Percentiles rank a stretch among this genome's conserved stretches.
Conservation (phyloP, 2,113 vertebrate genomes). For the Eptatretus burgeri region DNA sequence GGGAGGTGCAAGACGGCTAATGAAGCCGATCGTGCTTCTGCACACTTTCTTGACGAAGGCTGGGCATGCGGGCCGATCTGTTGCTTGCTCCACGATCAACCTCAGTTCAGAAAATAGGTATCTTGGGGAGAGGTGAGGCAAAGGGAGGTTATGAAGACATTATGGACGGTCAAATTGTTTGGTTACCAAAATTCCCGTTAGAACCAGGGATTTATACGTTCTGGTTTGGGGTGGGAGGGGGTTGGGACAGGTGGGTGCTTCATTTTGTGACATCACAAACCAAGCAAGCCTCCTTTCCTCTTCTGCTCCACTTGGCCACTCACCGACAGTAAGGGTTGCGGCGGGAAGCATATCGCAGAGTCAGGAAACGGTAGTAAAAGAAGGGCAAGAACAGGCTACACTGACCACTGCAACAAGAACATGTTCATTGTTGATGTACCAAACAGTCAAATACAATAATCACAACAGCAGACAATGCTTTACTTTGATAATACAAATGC, state of each 20-base stretch:
- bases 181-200: background rate
- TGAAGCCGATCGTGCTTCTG: background rate
- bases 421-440: background rate
- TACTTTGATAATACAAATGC: background rate
- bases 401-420: conserved; percentile 8
- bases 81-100: background rate
- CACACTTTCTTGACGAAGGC: background rate
- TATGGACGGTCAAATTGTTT: background rate
- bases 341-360: conserved; percentile 8
- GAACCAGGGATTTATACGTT: background rate
- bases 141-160: background rate
- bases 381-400: conserved; percentile 9
- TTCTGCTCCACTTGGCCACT: background rate
- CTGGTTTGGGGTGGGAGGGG: background rate
- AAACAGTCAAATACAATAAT: background rate
- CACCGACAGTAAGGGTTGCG: conserved; percentile 10
- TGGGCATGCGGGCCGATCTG: conserved; percentile 1
- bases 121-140: background rate
- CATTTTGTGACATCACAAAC: background rate
- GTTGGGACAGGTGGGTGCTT: background rate
- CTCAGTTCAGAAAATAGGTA: background rate
- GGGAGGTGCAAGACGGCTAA: conserved; percentile 2
- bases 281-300: background rate
- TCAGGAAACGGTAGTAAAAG: conserved; percentile 10
- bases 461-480: background rate